Evolutionary conservation across 2,113 vertebrate genomes (phyloP), one percentile per base, ranked within the genome.

Genomic region (Triplophysa siluroides): DNA sequence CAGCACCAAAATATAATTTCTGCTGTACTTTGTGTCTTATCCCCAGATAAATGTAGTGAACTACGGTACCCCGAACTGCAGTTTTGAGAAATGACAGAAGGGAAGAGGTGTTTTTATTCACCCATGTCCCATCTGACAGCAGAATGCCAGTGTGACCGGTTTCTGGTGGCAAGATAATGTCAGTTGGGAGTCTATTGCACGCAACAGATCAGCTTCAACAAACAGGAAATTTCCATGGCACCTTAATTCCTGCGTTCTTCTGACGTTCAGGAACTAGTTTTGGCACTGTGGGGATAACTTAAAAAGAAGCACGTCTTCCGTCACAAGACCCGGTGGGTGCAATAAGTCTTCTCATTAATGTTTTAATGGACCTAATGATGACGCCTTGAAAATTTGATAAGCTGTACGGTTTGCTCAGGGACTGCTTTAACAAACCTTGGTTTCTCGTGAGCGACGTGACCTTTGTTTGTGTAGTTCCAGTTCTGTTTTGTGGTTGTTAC

Each of bases 401-500:
- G 24, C 29, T 79, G 54, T 75, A 76, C 18, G 23, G 18, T 61
- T 12, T 12, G 21, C 69, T 26, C 33, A 21, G 58, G 45, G 66
- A 47, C 29, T 65, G 18, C 14, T 76, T 76, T 58, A 52, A 65
- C 69, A 56, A 80, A 76, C 65, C 13, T 4, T 61, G 11, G 65
- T 74, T 75, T 63, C 78, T 76, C 45, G 3, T 66, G 23, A 64
- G 47, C 68, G 64, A 71, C 47, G 47, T 71, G 65, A 72, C 58
- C 63, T 23, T 74, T 77, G 73, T 77, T 83, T 83, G 24, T 77
- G 41, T 67, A 77, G 66, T 45, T 65, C 23, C 54, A 67, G 24
- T 29, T 43, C 61, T 38, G 72, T 75, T 76, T 47, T 58, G 45
- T 47, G 29, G 21, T 62, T 29, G 9, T 62, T 62, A 14, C 13